Conservation (phyloP, 2,113 vertebrate genomes). For the Mustela nigripes region DNA sequence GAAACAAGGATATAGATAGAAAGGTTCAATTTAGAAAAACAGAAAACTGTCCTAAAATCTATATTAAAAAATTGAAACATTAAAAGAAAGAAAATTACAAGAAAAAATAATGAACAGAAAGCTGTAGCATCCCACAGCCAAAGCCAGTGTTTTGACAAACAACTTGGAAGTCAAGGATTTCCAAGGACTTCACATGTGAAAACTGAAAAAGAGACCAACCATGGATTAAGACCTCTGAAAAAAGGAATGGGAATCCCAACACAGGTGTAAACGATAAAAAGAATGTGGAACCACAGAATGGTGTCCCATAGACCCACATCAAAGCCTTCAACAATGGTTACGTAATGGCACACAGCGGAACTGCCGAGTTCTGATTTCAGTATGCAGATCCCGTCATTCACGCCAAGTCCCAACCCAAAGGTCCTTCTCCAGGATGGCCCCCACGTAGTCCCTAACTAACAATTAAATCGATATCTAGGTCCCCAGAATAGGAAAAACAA, state of each 20-base stretch:
- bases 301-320: background rate
- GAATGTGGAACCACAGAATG: background rate
- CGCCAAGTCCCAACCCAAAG: background rate
- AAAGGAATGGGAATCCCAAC: background rate
- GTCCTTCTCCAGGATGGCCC: background rate
- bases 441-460: background rate
- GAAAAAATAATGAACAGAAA: background rate
- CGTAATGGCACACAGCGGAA: background rate
- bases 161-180: background rate
- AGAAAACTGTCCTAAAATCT: background rate
- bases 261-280: background rate
- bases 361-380: background rate
- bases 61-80: background rate
- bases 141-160: background rate
- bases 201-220: background rate
- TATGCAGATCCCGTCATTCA: background rate
- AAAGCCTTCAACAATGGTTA: background rate
- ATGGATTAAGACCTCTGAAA: background rate
- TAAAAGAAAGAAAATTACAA: background rate
- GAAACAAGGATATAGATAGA: background rate
- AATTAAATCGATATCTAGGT: background rate
- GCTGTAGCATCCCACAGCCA: background rate
- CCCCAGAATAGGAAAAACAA: background rate
- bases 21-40: background rate
- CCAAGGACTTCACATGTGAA: background rate